Percentiles rank a stretch among this genome's conserved stretches.
These are phyloP conservation scores for Xerus inauris DNA, from an alignment of 2,113 vertebrate species.

Conservation along the genomic window DNA sequence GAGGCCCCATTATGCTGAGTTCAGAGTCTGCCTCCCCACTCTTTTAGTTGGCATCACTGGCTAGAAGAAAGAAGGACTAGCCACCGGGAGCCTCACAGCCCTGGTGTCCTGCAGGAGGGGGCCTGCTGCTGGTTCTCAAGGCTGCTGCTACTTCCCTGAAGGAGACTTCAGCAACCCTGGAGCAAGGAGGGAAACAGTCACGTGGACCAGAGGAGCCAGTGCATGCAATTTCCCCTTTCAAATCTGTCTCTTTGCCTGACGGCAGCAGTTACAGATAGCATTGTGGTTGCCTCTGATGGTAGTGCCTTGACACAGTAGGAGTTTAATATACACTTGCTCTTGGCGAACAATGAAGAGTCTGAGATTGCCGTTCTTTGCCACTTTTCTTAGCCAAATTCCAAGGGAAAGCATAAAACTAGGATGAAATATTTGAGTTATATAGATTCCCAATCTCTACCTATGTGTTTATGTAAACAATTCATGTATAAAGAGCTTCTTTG, in stretches of 20 bases:
- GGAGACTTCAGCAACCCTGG: neutral
- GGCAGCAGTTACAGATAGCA: rapidly evolving
- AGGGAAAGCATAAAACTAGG: neutral
- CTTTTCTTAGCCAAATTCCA: conserved; percentile 11
- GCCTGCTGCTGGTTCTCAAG: neutral
- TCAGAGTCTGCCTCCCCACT: neutral
- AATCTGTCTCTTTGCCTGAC: neutral
- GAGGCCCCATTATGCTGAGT: neutral
- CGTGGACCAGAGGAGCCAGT: neutral
- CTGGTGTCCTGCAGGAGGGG: too few species aligned
- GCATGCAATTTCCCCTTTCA: rapidly evolving
- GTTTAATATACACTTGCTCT: neutral
- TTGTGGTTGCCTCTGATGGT: rapidly evolving
- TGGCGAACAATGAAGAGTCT: neutral
- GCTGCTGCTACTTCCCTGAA: rapidly evolving
- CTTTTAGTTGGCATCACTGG: neutral
- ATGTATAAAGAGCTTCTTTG: neutral
- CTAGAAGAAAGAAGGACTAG: neutral
- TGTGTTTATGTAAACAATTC: neutral
- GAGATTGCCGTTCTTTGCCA: neutral
- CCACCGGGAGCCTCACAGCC: neutral
- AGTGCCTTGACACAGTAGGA: neutral
- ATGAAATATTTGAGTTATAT: neutral
- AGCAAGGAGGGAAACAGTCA: neutral
- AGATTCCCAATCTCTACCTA: neutral